These are phyloP conservation scores for Chelidonichthys spinosus DNA, from an alignment of 2,797 vertebrate genomes.

Conservation along the genomic window DNA sequence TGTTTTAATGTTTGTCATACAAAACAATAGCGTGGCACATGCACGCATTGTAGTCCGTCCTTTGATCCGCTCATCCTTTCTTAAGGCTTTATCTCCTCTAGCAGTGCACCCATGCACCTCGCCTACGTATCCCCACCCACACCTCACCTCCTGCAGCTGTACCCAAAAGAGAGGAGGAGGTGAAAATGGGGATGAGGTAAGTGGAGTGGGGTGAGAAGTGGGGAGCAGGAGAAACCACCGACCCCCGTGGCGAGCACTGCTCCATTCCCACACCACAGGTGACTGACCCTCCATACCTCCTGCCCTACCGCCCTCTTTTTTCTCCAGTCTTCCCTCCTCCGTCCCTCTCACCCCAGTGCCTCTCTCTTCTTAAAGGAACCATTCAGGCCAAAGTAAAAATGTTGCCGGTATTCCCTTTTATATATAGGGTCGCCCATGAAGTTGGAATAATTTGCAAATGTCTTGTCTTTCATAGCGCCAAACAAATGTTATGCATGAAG, in stretches of 20 bases:
- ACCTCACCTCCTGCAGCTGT: conserved; percentile 65
- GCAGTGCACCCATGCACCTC: conserved; percentile 15
- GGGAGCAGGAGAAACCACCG: conserved; percentile 51
- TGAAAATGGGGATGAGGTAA: conserved; percentile 57
- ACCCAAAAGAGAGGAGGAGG: conserved; percentile 63
- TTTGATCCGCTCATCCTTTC: conserved; percentile 8
- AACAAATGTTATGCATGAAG: no score
- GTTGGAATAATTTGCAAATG: no score
- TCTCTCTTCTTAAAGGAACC: conserved; percentile 58
- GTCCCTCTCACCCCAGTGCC: conserved; percentile 29
- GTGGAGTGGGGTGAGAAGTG: conserved; percentile 27
- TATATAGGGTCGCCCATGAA: no score
- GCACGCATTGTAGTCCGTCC: not conserved
- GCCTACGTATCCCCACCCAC: not conserved
- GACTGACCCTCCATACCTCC: conserved; percentile 67
- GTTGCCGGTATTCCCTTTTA: not conserved
- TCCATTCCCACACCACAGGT: conserved; percentile 82
- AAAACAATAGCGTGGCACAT: not conserved
- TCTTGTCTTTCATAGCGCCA: no score
- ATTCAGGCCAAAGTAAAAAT: conserved; percentile 8
- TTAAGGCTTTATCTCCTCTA: conserved; percentile 1
- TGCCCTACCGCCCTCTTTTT: conserved; percentile 17
- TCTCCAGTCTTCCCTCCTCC: conserved; percentile 29
- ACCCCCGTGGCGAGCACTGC: conserved; percentile 68
- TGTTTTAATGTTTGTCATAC: not conserved